Evolutionary conservation across 2,113 vertebrate species (phyloP), one percentile per base, ranked within the genome.

Genomic region (Myotis davidii): DNA sequence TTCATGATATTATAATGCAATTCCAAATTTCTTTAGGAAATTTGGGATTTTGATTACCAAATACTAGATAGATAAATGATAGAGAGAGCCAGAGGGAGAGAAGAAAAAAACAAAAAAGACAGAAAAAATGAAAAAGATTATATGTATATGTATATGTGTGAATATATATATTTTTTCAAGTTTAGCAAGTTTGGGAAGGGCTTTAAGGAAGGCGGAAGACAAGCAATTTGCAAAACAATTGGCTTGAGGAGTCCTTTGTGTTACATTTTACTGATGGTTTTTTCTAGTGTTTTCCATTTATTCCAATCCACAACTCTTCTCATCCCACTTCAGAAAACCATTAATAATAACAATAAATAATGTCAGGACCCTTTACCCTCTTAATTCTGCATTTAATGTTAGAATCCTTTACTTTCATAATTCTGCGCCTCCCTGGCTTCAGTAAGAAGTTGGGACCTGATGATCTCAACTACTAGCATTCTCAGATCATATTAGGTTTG

Each of bases 151-250:
- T 37, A 11, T 83, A 6, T 74, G 20, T 81, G 5, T 48, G 29
- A 72, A 39, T 67, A 56, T 72, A 25, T 17, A n/a, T 86, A 39
- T 70, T 16, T n/a, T 92, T 83, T 83, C 48, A 70, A 65, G 74
- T 79, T 81, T 50, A 83, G 52, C 77, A 94, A 86, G 25, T 25
- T 96, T 90, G 27, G 56, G 54, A 79, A 95, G 18, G 29, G 6
- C n/a, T 39, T 9, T 11, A 10, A 27, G 18, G 69, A 81, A 4
- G 6, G 20, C 10, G 23, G 50, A 50, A 85, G 76, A 52, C n/a
- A 78, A 78, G 14, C 54, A 73, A 70, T 93, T 89, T 91, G 23
- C 78, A 83, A 86, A 76, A 64, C 73, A 72, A 73, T 48, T n/a
- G 27, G n/a, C 37, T 93, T 77, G 64, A 88, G 94, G 70, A 65